Evolutionary conservation across 2,113 vertebrate species (phyloP).

Genomic region (Tragelaphus imberbis): DNA sequence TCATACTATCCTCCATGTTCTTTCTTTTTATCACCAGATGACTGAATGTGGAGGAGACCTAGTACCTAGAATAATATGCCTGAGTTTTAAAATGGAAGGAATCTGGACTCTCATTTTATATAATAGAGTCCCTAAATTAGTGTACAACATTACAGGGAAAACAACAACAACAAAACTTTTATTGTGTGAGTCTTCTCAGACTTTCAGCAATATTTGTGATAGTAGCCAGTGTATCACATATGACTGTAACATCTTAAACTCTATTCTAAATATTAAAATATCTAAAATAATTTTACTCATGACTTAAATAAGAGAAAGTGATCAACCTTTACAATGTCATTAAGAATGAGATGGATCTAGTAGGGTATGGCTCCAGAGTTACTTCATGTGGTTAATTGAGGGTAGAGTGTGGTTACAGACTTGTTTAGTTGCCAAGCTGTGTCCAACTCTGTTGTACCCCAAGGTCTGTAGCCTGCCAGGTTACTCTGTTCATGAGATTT

Average conservation of each 20-base stretch:
- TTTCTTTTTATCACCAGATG: neutral
- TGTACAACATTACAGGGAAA: neutral
- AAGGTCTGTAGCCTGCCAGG: neutral
- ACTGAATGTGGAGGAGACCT: neutral
- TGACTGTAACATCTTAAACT: neutral
- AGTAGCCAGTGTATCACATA: neutral
- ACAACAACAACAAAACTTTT: neutral
- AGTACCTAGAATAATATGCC: neutral
- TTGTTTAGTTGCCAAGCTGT: neutral
- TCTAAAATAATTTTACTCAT: neutral
- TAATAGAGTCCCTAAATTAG: neutral
- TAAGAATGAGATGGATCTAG: neutral
- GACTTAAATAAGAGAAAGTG: neutral
- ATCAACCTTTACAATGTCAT: neutral
- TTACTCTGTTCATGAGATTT: neutral
- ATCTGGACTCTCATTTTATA: neutral
- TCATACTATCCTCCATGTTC: neutral
- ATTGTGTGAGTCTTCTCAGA: neutral
- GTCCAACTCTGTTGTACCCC: neutral
- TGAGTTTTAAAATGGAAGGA: neutral
- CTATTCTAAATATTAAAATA: neutral
- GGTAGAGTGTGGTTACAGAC: neutral
- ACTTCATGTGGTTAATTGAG: neutral
- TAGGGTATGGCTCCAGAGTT: neutral
- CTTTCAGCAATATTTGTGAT: neutral